These are phyloP conservation scores for Neosilurus mollespiculum DNA, from an alignment of 2,797 vertebrate genomes.

Conservation along the genomic window DNA sequence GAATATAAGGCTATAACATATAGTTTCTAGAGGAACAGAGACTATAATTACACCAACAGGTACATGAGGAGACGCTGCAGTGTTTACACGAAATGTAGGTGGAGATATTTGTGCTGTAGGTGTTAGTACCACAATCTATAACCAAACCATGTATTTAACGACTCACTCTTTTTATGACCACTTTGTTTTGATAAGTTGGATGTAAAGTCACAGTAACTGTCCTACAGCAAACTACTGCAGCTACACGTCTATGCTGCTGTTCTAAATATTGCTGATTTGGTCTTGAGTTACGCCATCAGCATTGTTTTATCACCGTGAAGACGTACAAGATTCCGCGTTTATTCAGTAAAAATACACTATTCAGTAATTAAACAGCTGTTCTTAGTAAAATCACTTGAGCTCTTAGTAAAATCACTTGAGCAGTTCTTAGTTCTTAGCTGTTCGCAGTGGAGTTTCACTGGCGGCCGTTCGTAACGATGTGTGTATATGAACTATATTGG, in stretches of 20 bases:
- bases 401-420: background rate
- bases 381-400: too few species aligned
- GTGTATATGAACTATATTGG: too few species aligned
- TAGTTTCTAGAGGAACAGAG: constrained; percentile 12
- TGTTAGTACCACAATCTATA: background rate
- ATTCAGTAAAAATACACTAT: background rate
- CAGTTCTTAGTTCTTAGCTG: background rate
- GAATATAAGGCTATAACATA: constrained; percentile 42
- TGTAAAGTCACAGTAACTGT: background rate
- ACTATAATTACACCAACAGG: constrained; percentile 41
- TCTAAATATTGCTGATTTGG: background rate
- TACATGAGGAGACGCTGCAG: background rate
- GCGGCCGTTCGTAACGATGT: too few species aligned
- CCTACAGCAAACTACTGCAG: background rate
- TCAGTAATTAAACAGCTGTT: too few species aligned
- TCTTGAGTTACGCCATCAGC: background rate
- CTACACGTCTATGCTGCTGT: background rate
- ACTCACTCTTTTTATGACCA: background rate
- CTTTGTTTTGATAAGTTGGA: background rate
- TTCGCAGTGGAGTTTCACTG: too few species aligned
- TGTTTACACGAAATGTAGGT: background rate
- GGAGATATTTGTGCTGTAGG: background rate
- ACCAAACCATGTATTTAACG: background rate
- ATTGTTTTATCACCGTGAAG: background rate
- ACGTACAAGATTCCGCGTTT: background rate